Conservation (phyloP, 2,113 vertebrate species). For the Egretta garzetta region DNA sequence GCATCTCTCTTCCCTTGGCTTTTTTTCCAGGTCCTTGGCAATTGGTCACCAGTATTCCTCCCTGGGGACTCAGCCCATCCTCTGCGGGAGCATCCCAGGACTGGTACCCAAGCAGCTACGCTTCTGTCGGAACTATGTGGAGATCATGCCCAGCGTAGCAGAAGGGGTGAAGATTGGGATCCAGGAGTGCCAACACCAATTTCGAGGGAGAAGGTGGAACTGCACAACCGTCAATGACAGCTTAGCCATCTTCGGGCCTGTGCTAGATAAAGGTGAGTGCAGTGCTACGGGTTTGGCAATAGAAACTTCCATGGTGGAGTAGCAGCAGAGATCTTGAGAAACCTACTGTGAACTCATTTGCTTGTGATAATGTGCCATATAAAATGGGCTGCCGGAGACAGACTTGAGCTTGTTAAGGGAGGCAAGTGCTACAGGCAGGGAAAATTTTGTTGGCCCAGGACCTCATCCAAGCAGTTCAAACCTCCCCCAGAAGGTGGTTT, state of each 20-base stretch:
- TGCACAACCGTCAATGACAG: conserved; percentile 93
- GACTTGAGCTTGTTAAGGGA: neutral
- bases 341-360: neutral
- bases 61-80: conserved; percentile 89
- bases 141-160: conserved; percentile 97
- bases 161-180: conserved; percentile 95
- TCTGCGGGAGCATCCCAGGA: conserved; percentile 93
- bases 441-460: neutral
- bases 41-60: conserved; percentile 92
- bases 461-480: neutral
- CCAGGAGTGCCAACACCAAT: conserved; percentile 96
- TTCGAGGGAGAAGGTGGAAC: conserved; percentile 95
- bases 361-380: neutral
- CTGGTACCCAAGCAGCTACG: conserved; percentile 96
- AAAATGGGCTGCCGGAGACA: neutral
- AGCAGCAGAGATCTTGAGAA: neutral
- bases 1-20: neutral
- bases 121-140: conserved; percentile 96
- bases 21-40: conserved; percentile 86
- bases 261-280: conserved; percentile 92
- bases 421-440: neutral
- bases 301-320: fast-evolving
- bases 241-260: conserved; percentile 94
- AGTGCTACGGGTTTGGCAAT: fast-evolving
- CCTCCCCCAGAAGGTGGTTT: neutral